These are phyloP conservation scores for Pleuronectes platessa DNA, from an alignment of 2,113 vertebrate species.

Conservation along the genomic window DNA sequence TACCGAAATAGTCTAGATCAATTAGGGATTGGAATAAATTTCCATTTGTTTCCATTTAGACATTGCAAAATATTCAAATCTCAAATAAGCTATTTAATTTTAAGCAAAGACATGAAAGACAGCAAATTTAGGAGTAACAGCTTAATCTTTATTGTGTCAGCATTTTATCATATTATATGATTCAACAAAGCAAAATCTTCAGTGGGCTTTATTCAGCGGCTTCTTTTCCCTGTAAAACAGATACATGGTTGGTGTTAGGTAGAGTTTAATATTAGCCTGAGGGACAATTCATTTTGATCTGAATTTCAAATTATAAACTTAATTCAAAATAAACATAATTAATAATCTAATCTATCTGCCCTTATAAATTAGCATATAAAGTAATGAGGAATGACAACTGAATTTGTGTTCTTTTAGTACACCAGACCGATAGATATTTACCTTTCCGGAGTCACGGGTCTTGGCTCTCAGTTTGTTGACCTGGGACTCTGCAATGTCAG, in stretches of 20 bases:
- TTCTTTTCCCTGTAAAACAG: slow-evolving; percentile 6
- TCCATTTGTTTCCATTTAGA: background rate
- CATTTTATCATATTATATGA: slow-evolving; percentile 6
- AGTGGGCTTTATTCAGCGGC: background rate
- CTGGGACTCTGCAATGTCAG: slow-evolving; percentile 86
- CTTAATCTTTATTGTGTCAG: background rate
- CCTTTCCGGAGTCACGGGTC: slow-evolving; percentile 83
- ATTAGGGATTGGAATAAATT: background rate
- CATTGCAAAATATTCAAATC: background rate
- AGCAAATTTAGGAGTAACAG: background rate
- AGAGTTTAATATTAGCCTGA: no score
- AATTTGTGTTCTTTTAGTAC: background rate
- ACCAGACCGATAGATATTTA: slow-evolving; percentile 19
- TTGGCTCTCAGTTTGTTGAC: slow-evolving; percentile 87
- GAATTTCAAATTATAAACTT: background rate
- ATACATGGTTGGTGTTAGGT: background rate
- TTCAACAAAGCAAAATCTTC: background rate
- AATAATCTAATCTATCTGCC: background rate
- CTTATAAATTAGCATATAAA: background rate
- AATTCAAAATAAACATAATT: background rate
- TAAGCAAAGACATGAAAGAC: background rate
- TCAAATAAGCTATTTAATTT: background rate
- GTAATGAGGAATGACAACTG: background rate
- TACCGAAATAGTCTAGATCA: background rate
- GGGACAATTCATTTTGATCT: no score